Base-by-base conservation (phyloP, 2,888 invertebrate species). In the Julus scandinavius region DNA sequence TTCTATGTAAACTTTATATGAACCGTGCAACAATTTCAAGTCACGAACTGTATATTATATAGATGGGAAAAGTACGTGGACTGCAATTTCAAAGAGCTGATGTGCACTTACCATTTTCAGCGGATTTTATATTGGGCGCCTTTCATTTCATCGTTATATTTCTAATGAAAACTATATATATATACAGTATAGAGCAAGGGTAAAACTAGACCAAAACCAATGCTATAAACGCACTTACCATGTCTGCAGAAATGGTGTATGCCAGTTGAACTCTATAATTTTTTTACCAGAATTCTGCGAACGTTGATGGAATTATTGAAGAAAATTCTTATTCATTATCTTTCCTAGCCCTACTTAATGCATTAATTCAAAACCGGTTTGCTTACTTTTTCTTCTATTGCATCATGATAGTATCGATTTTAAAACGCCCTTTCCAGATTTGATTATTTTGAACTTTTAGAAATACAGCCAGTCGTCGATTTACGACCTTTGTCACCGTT, bases 21-120 rank as follows among this genome's bases (percentile, higher is more conserved):
- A 80, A 80, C 80, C 80, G 80, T 80, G 80, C 80, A 80, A 80
- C 80, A 80, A 80, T 80, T 80, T 80, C 80, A 80, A 80, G 80
- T 80, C 80, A 80, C 80, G 80, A 80, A 80, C 80, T 80, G 80
- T 80, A 20, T 80, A 80, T 80, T 80, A 80, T 80, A 80, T 80
- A 80, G 80, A 80, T 80, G 80, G 80, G 38, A 80, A 80, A 80
- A 38, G 80, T 80, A 80, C 80, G 80, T 80, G 80, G 80, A 80
- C 80, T 80, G 80, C 80, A 80, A 38, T 80, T 80, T 80, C 80
- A 80, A 80, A 80, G 80, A 80, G 80, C 80, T 80, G 80, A 80
- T 80, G 80, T 38, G 80, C 80, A 38, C 80, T 38, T 80, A 80
- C 80, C 38, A 38, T 80, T 80, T 80, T 13, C 29, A 13, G 38